Base-by-base conservation (phyloP, 2,888 invertebrate genomes). In the Dryobotodes eremita region DNA sequence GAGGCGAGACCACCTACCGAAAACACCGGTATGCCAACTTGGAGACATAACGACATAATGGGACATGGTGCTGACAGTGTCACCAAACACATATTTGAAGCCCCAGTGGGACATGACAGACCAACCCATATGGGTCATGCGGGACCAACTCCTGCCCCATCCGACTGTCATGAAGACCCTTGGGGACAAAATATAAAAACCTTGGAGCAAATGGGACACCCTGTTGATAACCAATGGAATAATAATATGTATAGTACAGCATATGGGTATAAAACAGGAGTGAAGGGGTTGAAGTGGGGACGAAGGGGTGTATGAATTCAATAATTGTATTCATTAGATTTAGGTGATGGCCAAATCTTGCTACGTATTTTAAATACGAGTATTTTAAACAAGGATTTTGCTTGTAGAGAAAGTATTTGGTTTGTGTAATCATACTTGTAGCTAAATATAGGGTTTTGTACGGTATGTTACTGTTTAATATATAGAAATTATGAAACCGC, bases 1-100 rank as follows among this genome's bases (percentile, higher is more conserved):
- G 97, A 98, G 91, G 96, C 97, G 85, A 96, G 97, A 93, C 97
- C 95, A 93, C 97, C 97, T 93, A 93, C 94, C 88, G 92, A 93
- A 61, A 79, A 89, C 82, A 79, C 91, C 85, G 92, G 92, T 91
- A 91, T 88, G 90, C 53, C 70, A 69, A 59, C 73, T 85, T 81
- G 86, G 86, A 86, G 73, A 86, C 87, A 81, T 88, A 84, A 77
- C 71, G 36, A 71, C 53, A 61, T 71, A 66, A 69, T 62, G 76
- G 71, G 64, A 64, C 55, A 72, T 68, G 66, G 48, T 77, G 26
- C 77, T 55, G 73, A n/a, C 71, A 82, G 53, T 55, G 15, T 71
- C 46, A 57, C 65, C 59, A 83, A 70, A 50, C 75, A 46, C 42
- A 23, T 59, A 31, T 48, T 57, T 50, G 77, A 71, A 61, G 64